phyloP scores from a whole-genome alignment of 2,113 vertebrate genomes.

The Orcinus orca region DNA sequence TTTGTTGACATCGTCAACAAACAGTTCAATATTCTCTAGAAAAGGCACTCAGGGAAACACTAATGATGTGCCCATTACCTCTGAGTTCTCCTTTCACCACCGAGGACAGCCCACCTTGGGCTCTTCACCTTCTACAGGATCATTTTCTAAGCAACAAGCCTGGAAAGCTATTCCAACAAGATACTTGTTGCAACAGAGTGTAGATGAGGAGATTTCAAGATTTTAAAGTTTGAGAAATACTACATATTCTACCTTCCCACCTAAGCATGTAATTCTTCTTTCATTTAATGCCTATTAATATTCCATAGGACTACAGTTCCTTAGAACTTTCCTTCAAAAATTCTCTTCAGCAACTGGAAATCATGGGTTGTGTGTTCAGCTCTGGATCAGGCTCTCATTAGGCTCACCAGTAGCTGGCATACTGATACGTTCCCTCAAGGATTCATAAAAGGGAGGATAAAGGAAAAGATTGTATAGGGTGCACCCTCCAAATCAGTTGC shows the following conservation, averaged over 20 bases:
- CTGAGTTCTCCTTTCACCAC: not conserved
- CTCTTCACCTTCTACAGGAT: not conserved
- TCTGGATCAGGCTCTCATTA: not conserved
- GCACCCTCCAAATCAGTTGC: not conserved
- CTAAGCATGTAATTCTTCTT: not conserved
- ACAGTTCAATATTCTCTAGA: not conserved
- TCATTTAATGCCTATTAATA: not conserved
- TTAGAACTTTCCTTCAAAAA: not conserved
- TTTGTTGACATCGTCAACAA: not conserved
- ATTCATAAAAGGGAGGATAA: not conserved
- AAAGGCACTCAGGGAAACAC: not conserved
- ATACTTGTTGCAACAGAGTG: not conserved
- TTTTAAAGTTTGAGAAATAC: not conserved
- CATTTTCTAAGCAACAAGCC: not conserved
- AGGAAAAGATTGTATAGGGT: not conserved
- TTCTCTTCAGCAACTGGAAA: not conserved
- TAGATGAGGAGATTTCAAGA: not conserved
- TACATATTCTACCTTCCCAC: not conserved
- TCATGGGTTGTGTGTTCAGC: not conserved
- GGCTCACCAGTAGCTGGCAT: not conserved
- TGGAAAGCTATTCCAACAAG: not conserved
- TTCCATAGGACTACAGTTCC: not conserved
- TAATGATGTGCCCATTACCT: not conserved
- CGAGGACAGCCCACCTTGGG: not conserved
- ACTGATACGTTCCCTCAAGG: not conserved